Evolutionary conservation across 2,797 vertebrate genomes (phyloP).

Genomic region (Sternarchorhynchus goeldii): DNA sequence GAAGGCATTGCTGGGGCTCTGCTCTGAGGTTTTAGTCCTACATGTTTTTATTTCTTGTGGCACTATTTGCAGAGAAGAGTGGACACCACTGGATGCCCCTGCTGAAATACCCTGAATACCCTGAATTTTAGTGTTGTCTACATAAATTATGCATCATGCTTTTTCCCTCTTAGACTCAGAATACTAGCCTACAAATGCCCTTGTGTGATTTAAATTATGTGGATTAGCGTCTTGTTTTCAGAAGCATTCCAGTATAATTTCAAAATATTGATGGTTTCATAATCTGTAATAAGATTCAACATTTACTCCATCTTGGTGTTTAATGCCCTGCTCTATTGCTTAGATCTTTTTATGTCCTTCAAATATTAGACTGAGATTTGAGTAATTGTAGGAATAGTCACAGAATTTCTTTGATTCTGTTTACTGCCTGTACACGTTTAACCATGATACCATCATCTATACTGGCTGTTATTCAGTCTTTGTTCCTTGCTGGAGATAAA

Average conservation of each 20-base stretch:
- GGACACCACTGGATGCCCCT: constrained; percentile 22
- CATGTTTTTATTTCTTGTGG: not conserved
- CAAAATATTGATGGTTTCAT: constrained; percentile 8
- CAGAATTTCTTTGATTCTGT: not conserved
- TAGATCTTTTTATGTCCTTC: not conserved
- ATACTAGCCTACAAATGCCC: constrained; percentile 32
- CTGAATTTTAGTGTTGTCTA: constrained; percentile 40
- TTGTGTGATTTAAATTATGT: constrained; percentile 29
- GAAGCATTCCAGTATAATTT: constrained; percentile 9
- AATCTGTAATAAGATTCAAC: not conserved
- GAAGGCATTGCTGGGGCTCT: not conserved
- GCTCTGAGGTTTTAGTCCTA: not conserved
- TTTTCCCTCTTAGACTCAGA: constrained; percentile 29
- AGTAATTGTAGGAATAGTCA: constrained; percentile 4
- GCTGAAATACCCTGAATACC: constrained; percentile 46
- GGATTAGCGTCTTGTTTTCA: constrained; percentile 15
- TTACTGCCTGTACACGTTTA: constrained; percentile 1
- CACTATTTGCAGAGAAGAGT: constrained; percentile 14
- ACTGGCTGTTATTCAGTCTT: not conserved
- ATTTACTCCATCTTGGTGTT: not conserved
- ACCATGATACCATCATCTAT: not conserved
- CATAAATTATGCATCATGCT: constrained; percentile 48
- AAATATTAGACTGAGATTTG: constrained; percentile 25
- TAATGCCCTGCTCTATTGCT: not conserved
- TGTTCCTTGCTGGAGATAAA: not conserved